A percentile compares a stretch with the other conserved stretches of the same genome.
Evolutionary conservation across 2,888 invertebrate species (phyloP).

Genomic region (Tridacna gigas): DNA sequence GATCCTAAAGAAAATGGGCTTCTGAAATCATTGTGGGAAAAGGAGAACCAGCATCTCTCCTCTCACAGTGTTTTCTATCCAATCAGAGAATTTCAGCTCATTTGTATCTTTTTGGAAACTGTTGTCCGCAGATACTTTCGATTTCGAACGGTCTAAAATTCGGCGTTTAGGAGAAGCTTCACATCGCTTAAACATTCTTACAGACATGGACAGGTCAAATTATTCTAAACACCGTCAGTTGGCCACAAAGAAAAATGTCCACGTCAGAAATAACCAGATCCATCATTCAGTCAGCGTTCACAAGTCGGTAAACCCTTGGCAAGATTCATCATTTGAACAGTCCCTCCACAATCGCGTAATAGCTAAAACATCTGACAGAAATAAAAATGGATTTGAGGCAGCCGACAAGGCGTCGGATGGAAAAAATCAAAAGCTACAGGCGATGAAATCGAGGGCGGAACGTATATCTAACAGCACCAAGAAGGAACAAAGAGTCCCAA

Average conservation of each 20-base stretch:
- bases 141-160: too few species aligned
- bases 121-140: too few species aligned
- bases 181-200: not conserved
- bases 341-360: conserved; percentile 17
- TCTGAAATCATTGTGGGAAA: too few species aligned
- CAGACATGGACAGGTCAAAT: not conserved
- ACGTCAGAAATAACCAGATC: conserved; percentile 30
- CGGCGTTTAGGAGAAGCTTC: too few species aligned
- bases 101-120: too few species aligned
- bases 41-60: too few species aligned
- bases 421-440: conserved; percentile 35
- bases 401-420: conserved; percentile 19
- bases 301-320: conserved; percentile 46
- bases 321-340: conserved; percentile 55
- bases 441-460: conserved; percentile 36
- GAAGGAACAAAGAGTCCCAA: conserved; percentile 39
- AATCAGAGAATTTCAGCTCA: too few species aligned
- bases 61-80: too few species aligned
- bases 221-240: not conserved
- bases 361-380: conserved; percentile 18
- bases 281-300: conserved; percentile 55
- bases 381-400: not conserved
- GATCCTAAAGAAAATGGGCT: too few species aligned
- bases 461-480: conserved; percentile 39
- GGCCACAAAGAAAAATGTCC: conserved; percentile 14